These are phyloP conservation scores for Drosophila pallidifrons DNA, from an alignment of 1,140 invertebrate species.

Conservation along the genomic window DNA sequence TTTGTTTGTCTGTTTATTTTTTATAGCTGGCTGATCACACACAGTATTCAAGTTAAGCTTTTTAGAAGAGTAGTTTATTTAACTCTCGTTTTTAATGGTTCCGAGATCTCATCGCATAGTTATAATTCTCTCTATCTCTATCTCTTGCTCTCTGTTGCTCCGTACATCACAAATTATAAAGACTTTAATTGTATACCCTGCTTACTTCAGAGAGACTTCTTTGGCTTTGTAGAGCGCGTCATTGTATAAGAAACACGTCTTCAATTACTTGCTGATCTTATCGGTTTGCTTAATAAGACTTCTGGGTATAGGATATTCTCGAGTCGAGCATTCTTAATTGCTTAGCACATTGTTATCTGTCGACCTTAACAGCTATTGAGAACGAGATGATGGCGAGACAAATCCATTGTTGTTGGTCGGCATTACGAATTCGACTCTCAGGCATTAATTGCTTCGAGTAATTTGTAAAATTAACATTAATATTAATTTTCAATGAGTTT, in stretches of 20 bases:
- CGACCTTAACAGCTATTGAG: conserved; percentile 41
- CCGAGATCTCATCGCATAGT: neutral
- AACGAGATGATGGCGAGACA: conserved; percentile 8
- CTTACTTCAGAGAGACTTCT: neutral
- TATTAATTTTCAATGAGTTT: conserved; percentile 35
- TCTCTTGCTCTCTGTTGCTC: neutral
- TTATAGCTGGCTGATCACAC: conserved; percentile 62
- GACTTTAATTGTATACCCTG: conserved; percentile 7
- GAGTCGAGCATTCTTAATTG: conserved; percentile 3
- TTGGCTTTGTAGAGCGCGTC: neutral
- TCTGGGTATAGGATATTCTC: conserved; percentile 3
- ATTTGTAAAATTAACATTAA: conserved; percentile 57
- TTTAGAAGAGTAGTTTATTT: conserved; percentile 56
- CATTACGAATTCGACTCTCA: conserved; percentile 7
- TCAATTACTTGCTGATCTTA: neutral
- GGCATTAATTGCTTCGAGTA: conserved; percentile 45
- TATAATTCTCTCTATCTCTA: neutral
- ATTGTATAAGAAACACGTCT: neutral
- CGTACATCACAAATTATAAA: neutral
- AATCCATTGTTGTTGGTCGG: conserved; percentile 27
- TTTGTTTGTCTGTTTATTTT: conserved; percentile 53
- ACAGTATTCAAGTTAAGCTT: conserved; percentile 17
- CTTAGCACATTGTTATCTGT: conserved; percentile 6
- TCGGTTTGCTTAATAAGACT: no score
- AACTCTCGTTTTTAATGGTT: conserved; percentile 55